Evolutionary conservation across 2,113 vertebrate species (phyloP), one percentile per base, ranked within the genome.

Genomic region (Burhinus bistriatus): DNA sequence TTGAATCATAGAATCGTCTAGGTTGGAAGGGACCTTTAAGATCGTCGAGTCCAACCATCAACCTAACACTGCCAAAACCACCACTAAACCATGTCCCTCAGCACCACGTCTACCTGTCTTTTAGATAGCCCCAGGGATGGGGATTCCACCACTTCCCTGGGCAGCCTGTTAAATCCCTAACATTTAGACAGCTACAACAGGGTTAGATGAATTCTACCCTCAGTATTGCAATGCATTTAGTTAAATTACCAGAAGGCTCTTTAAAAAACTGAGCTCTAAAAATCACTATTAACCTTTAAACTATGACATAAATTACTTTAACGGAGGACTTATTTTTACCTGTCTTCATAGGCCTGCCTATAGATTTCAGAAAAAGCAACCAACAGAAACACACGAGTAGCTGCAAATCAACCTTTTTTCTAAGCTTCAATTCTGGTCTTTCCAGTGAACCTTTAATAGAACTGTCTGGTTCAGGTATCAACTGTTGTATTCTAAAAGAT

Each of bases 281-380:
- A 94, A 90, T 83, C 22, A 51, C 54, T 79, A 83, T 85, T 96
- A 95, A 92, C 79, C 70, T 86, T 76, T 90, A 88, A 85, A 49
- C 29, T 36, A 81, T 5, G 4, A 78, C 17, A 57, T 54, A 90
- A 95, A 78, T 87, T 65, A 70, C 34, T 90, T 58, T 70, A 81
- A 69, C 18, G 57, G 34, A 69, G 36, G 29, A 38, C 14, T 87
- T 54, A 84, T 57, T 96, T 90, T 87, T 40, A 71, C 18, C 34
- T 66, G 45, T 72, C 45, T 70, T 70, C 32, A 54, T 14, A 79
- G 65, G 21, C 5, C 27, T 88, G 14, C 34, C 61, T 62, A 47
- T 18, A 51, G 49, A 77, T 77, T 81, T 87, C 58, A 76, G 44
- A 42, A 69, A 79, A 82, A 86, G 16, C 25, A 93, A 11, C 21